These are phyloP conservation scores for Pteronotus mesoamericanus DNA, from an alignment of 2,797 vertebrate species.

Conservation along the genomic window DNA sequence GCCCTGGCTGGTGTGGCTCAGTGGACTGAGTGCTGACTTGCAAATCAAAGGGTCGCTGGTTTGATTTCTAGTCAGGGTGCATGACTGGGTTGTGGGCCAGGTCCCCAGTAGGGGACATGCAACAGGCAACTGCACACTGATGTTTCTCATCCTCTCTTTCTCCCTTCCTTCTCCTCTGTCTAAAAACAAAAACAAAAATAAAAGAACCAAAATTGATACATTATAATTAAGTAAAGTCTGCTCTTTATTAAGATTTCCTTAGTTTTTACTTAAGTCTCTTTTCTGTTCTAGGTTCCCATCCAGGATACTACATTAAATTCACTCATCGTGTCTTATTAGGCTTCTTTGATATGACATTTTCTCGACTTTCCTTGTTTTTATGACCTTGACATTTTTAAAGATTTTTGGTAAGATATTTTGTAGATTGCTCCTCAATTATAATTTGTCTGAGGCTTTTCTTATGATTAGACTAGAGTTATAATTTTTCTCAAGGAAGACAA, in stretches of 20 bases:
- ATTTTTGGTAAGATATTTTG: not conserved
- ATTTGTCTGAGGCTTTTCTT: not conserved
- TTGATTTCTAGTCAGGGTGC: too few species aligned
- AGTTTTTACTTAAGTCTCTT: not conserved
- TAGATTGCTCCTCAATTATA: not conserved
- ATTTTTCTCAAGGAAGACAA: not conserved
- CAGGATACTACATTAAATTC: not conserved
- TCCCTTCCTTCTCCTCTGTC: too few species aligned
- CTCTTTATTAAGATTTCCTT: not conserved
- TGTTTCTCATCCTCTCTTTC: too few species aligned
- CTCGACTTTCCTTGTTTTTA: not conserved
- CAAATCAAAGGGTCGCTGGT: too few species aligned
- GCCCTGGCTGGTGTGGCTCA: too few species aligned
- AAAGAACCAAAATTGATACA: not conserved
- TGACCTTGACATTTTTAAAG: not conserved
- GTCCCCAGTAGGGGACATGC: too few species aligned
- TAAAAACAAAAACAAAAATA: too few species aligned
- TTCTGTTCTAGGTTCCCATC: not conserved
- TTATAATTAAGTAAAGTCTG: not conserved
- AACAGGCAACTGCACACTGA: too few species aligned
- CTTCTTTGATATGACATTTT: not conserved
- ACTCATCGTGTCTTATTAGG: not conserved
- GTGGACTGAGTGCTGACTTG: too few species aligned
- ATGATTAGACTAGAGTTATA: not conserved
- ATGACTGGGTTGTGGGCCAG: too few species aligned